Base-by-base conservation (phyloP, 2,113 vertebrate genomes). In the Miniopterus natalensis region DNA sequence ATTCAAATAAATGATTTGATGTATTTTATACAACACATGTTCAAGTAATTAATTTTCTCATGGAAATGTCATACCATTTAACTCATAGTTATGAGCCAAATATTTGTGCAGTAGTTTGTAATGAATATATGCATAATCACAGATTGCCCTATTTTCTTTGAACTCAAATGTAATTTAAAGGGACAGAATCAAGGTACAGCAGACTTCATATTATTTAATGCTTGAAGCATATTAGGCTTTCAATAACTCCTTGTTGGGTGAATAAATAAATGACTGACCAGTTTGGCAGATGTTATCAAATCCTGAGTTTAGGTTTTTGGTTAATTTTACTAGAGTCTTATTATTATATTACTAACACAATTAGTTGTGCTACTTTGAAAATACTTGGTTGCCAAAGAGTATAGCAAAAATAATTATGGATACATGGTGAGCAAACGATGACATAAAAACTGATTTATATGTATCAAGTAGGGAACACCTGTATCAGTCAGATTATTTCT, bases 11-110 rank as follows among this genome's bases (percentile, higher is more conserved):
- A 96, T 84, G 94, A 97, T 98, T 97, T 97, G 97, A 98, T 96
- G 93, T 98, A 98, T 98, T 98, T 98, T 98, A 98, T 98, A 97
- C 90, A 98, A 97, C 97, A 98, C 97, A 98, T 97, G 96, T 97
- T 98, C 97, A 98, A 98, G 97, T 97, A 98, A 98, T 98, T 98
- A 98, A 98, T 98, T 98, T 98, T 98, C 96, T 95, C 94, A 97
- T 95, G 96, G 95, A 98, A 99, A 98, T 98, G 98, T 98, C 98
- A 98, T 98, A 98, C 98, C 97, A 98, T 98, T 98, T 98, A 98
- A 97, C 97, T 98, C 97, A 97, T 95, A 81, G 47, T 98, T 98
- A 97, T 95, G 86, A 98, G 98, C 98, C 98, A 98, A 98, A 98
- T 98, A 98, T 98, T 98, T 98, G 98, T 98, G 98, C 97, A 98